Evolutionary conservation across 2,113 vertebrate genomes (phyloP).

Genomic region (Ahaetulla prasina): DNA sequence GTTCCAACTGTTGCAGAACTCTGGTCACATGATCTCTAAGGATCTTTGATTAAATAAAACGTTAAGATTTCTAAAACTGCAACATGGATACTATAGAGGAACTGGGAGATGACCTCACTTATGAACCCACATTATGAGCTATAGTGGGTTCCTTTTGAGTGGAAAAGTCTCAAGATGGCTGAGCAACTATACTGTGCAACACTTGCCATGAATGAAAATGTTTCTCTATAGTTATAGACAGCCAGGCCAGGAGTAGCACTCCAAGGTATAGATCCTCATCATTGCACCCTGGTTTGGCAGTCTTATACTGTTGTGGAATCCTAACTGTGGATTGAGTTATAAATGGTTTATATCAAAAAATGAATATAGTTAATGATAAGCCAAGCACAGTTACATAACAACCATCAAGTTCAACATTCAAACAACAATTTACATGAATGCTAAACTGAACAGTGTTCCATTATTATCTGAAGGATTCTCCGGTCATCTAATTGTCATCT

Average conservation of each 20-base stretch:
- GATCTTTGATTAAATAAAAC: neutral
- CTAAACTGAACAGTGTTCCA: neutral
- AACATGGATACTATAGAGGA: neutral
- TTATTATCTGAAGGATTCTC: neutral
- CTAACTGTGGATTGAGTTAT: neutral
- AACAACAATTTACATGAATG: neutral
- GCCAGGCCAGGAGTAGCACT: neutral
- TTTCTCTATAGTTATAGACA: neutral
- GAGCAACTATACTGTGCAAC: neutral
- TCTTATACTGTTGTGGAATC: neutral
- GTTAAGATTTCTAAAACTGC: neutral
- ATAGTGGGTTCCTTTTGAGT: neutral
- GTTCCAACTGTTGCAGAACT: neutral
- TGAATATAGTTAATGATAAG: neutral
- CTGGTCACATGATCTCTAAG: neutral
- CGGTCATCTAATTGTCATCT: neutral
- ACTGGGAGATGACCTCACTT: neutral
- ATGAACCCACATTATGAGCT: neutral
- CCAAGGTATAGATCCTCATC: neutral
- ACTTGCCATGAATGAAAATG: neutral
- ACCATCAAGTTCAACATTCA: neutral
- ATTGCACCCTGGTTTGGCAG: neutral
- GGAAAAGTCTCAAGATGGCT: neutral
- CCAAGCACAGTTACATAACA: too few species aligned
- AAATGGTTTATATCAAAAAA: neutral